A percentile compares a stretch with the other conserved stretches of the same genome.
Conservation (phyloP, 2,888 invertebrate species). For the Acronicta aceris region DNA sequence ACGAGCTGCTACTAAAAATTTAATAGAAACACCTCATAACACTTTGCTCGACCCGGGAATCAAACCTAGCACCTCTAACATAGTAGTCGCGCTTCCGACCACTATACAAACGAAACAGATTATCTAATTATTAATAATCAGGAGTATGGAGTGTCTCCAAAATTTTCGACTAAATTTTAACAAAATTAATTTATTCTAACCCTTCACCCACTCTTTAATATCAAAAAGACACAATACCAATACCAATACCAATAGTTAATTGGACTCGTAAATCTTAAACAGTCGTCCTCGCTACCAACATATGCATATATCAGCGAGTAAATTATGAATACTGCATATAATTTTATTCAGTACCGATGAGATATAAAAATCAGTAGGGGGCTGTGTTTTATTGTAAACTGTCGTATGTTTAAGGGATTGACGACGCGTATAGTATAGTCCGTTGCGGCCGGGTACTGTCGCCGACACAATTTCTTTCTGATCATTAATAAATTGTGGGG, state of each 20-base stretch:
- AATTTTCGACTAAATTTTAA: no score
- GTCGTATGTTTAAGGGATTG: conserved; percentile 67
- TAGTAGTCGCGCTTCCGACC: no score
- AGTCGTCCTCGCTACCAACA: conserved; percentile 63
- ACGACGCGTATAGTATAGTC: conserved; percentile 69
- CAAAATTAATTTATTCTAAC: neutral
- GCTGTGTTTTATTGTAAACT: conserved; percentile 75
- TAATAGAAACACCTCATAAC: no score
- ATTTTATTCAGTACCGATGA: conserved; percentile 83
- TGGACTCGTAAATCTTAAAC: conserved; percentile 61
- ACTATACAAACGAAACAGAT: no score
- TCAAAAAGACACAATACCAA: conserved; percentile 47
- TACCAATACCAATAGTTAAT: conserved; percentile 48
- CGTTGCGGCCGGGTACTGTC: conserved; percentile 48
- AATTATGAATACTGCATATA: conserved; percentile 83
- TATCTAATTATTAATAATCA: no score
- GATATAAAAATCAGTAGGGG: conserved; percentile 88
- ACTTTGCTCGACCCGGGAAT: no score
- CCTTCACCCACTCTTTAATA: conserved; percentile 28
- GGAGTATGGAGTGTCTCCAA: no score
- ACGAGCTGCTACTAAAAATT: no score
- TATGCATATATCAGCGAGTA: conserved; percentile 79
- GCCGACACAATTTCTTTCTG: conserved; percentile 19
- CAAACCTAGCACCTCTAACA: no score
- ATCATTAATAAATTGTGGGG: neutral